A percentile compares a stretch with the other conserved stretches of the same genome.
phyloP scores from a whole-genome alignment of 2,797 vertebrate genomes.

The Sandelia bainsii region DNA sequence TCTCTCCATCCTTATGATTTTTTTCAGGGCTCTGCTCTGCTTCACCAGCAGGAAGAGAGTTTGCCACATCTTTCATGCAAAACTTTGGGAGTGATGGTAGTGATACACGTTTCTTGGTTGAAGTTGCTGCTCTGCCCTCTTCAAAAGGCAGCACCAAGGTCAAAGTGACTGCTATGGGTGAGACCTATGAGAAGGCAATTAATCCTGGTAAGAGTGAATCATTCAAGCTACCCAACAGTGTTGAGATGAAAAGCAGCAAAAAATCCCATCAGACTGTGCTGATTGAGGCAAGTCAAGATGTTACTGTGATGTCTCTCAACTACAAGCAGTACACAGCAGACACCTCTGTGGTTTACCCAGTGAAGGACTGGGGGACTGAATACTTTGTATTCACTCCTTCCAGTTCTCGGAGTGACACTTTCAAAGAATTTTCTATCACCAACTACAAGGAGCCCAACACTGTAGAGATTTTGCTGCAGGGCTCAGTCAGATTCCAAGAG shows the following conservation, averaged over 20 bases:
- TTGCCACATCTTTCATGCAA: slow-evolving; percentile 80
- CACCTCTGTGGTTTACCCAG: slow-evolving; percentile 71
- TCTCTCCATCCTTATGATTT: neutral
- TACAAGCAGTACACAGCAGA: slow-evolving; percentile 68
- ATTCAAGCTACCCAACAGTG: slow-evolving; percentile 54
- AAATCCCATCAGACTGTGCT: slow-evolving; percentile 50
- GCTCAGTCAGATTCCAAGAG: slow-evolving; percentile 57
- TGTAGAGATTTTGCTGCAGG: slow-evolving; percentile 63
- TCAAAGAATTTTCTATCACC: slow-evolving; percentile 79
- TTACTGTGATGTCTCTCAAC: slow-evolving; percentile 72
- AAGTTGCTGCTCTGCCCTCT: slow-evolving; percentile 62
- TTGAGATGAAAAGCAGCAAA: slow-evolving; percentile 65
- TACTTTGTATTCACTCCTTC: slow-evolving; percentile 78
- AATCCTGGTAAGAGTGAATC: slow-evolving; percentile 33
- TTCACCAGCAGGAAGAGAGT: slow-evolving; percentile 65
- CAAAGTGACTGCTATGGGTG: slow-evolving; percentile 55
- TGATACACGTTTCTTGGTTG: slow-evolving; percentile 50
- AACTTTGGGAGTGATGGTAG: slow-evolving; percentile 48
- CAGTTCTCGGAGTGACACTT: neutral
- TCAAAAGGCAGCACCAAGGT: slow-evolving; percentile 58
- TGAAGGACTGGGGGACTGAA: slow-evolving; percentile 67
- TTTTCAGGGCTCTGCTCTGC: slow-evolving; percentile 51
- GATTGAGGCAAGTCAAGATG: slow-evolving; percentile 60
- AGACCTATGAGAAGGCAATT: slow-evolving; percentile 50
- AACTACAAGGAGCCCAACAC: slow-evolving; percentile 56